Evolutionary conservation across 1,140 invertebrate species (phyloP).

Genomic region (Melipona quadrifasciata): DNA sequence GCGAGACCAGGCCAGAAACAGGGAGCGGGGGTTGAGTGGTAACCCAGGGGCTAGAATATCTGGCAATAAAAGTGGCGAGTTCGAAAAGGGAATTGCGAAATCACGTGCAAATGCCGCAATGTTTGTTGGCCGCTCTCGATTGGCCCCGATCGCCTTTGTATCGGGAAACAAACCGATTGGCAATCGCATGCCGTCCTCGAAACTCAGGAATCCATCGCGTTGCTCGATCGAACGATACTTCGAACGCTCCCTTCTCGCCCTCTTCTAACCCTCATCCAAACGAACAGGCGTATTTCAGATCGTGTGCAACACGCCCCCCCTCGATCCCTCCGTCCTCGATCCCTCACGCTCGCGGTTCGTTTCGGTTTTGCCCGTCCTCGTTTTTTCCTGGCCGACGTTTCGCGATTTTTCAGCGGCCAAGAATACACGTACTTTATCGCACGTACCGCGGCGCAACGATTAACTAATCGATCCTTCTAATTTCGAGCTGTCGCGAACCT

Average conservation of each 20-base stretch:
- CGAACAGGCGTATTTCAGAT: slow-evolving; percentile 12
- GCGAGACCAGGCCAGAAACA: slow-evolving; percentile 15
- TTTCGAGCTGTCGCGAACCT: slow-evolving; percentile 36
- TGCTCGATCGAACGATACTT: slow-evolving; percentile 53
- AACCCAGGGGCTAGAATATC: slow-evolving; percentile 42
- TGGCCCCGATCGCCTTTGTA: slow-evolving; percentile 72
- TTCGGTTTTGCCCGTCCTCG: slow-evolving; percentile 45
- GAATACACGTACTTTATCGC: slow-evolving; percentile 53
- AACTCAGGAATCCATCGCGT: slow-evolving; percentile 70
- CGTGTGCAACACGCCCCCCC: neutral
- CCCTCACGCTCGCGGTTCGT: neutral
- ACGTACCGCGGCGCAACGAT: slow-evolving; percentile 33
- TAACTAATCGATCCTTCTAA: slow-evolving; percentile 51
- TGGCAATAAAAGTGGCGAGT: slow-evolving; percentile 64
- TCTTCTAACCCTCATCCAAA: slow-evolving; percentile 16
- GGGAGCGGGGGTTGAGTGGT: neutral
- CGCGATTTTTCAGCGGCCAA: slow-evolving; percentile 66
- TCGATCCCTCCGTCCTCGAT: no score
- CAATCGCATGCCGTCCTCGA: slow-evolving; percentile 72
- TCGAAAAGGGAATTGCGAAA: slow-evolving; percentile 67
- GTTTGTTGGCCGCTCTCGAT: slow-evolving; percentile 61
- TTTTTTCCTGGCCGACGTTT: slow-evolving; percentile 65
- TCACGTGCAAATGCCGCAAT: slow-evolving; percentile 48
- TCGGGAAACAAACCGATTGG: slow-evolving; percentile 72
- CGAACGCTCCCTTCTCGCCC: neutral